Evolutionary conservation across 2,113 vertebrate species (phyloP).

Genomic region (Psittacula cyanocephala): DNA sequence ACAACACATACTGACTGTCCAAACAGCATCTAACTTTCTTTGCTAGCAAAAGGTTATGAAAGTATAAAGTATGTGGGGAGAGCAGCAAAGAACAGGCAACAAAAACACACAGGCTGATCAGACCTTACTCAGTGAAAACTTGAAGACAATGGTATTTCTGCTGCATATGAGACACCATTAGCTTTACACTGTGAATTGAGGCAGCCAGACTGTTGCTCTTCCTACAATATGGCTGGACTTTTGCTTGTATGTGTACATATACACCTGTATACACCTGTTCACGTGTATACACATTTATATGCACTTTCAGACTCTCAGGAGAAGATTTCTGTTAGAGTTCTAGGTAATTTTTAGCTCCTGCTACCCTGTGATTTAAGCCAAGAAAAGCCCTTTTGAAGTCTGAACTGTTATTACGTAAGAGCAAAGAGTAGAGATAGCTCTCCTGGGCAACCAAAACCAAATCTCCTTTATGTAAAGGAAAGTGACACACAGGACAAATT

Average conservation of each 20-base stretch:
- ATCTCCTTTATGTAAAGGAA: not conserved
- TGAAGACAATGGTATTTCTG: not conserved
- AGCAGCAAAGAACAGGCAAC: not conserved
- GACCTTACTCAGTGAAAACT: not conserved
- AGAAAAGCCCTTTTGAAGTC: not conserved
- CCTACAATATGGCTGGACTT: not conserved
- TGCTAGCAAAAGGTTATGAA: not conserved
- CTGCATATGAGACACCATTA: not conserved
- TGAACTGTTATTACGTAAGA: not conserved
- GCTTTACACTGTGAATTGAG: not conserved
- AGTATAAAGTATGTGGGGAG: not conserved
- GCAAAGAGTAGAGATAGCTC: not conserved
- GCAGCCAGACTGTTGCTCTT: not conserved
- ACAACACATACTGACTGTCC: accelerated
- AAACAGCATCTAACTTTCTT: not conserved
- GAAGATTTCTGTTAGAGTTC: not conserved
- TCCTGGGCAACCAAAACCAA: not conserved
- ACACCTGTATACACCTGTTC: not conserved
- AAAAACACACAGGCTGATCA: not conserved
- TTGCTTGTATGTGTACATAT: not conserved
- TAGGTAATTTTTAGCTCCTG: not conserved
- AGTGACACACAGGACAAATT: not conserved
- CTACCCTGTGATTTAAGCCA: not conserved
- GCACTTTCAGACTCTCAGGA: not conserved
- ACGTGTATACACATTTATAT: not conserved